phyloP scores from a whole-genome alignment of 2,888 invertebrate genomes.

The Zaprionus bogoriensis region DNA sequence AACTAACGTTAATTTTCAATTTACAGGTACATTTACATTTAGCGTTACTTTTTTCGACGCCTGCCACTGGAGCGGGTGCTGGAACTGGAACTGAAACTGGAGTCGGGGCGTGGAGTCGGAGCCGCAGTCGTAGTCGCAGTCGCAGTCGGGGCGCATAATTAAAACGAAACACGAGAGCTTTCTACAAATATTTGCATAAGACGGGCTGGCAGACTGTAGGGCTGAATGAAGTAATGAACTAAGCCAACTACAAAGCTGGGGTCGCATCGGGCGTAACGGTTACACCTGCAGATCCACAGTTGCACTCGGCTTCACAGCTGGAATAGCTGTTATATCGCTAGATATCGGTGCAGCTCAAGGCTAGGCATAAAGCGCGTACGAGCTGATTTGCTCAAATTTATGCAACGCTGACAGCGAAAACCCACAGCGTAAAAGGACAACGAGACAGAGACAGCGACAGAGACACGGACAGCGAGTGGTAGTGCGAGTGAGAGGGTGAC shows the following conservation, averaged over 20 bases:
- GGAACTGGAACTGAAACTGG: background rate
- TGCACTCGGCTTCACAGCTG: no score
- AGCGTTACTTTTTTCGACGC: background rate
- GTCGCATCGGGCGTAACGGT: background rate
- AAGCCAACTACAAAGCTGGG: constrained; percentile 22
- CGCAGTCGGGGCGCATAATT: constrained; percentile 45
- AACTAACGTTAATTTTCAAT: constrained; percentile 56
- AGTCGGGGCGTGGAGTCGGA: background rate
- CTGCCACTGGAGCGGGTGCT: background rate
- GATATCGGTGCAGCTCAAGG: background rate
- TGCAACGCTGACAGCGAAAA: constrained; percentile 31
- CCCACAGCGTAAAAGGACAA: constrained; percentile 22
- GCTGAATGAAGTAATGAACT: constrained; percentile 60
- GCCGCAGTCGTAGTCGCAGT: background rate
- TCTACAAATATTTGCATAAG: constrained; percentile 55
- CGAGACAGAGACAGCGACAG: background rate
- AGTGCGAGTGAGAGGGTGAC: background rate
- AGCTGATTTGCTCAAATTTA: constrained; percentile 28
- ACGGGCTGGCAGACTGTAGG: constrained; percentile 34
- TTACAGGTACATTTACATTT: constrained; percentile 58
- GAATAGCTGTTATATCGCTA: no score
- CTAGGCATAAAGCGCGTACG: constrained; percentile 27
- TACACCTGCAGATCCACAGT: constrained; percentile 9
- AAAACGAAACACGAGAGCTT: constrained; percentile 53
- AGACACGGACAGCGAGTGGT: background rate